Base-by-base conservation (phyloP, 2,888 invertebrate species). In the Nudaria mundana region DNA sequence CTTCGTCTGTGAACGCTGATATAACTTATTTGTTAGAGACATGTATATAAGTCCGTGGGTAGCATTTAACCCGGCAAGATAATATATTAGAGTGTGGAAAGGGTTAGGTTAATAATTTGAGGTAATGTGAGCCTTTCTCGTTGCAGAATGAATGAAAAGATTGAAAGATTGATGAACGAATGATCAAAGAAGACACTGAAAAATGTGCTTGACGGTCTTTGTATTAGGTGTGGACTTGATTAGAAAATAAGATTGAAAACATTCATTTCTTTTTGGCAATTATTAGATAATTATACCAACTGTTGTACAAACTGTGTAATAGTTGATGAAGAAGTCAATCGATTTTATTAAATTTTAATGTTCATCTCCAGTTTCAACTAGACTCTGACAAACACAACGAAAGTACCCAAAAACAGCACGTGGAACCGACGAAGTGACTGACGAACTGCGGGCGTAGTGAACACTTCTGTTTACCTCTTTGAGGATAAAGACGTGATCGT, bases 41-140 rank as follows among this genome's bases (percentile, higher is more conserved):
- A 24, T 10, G 40, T 36, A 43, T 44, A 52, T 40, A 40, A 42
- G 41, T 49, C 39, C 42, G n/a, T 37, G 33, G 18, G 32, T 37
- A 36, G 37, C 32, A 32, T 41, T 23, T 37, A 24, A 29, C 42
- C 49, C 39, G 26, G 36, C 37, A 40, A 45, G 53, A 56, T 58
- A 34, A 26, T 34, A 53, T 56, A 60, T 60, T 56, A 16, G 26
- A 48, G 56, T 44, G 36, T 37, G 20, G 37, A 52, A 56, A 51
- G 47, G 58, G 51, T 56, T 44, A 48, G 25, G 39, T 49, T 46
- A 45, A 60, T 58, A 58, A 60, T 53, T 60, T 46, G 47, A 47
- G 40, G 40, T 60, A 49, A 60, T 47, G 37, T 24, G 40, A 36
- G 39, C 36, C 48, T 25, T 29, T 28, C 44, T 53, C 36, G 52